These are phyloP conservation scores for Ichneumoninae sp. DNA, from an alignment of 2,888 invertebrate genomes.

Conservation along the genomic window DNA sequence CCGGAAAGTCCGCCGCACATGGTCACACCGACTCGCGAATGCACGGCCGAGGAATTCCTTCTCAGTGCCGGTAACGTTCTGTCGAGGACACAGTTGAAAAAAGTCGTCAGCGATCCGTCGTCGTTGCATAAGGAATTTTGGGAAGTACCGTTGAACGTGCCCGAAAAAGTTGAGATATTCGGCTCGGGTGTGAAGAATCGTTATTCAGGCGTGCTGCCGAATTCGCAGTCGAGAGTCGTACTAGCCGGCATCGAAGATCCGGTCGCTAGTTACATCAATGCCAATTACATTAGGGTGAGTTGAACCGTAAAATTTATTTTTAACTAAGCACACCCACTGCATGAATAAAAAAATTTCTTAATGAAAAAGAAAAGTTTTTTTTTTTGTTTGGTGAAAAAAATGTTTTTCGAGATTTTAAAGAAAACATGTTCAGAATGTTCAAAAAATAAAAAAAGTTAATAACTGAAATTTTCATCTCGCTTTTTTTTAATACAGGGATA, in stretches of 20 bases:
- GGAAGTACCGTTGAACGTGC: conserved; percentile 96
- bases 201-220: conserved; percentile 95
- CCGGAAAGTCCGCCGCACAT: conserved; percentile 82
- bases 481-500: conserved; percentile 88
- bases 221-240: conserved; percentile 93
- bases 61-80: conserved; percentile 86
- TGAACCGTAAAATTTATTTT: not conserved
- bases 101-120: conserved; percentile 84
- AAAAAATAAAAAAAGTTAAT: too few species aligned
- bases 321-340: not conserved
- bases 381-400: too few species aligned
- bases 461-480: too few species aligned
- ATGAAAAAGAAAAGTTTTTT: not conserved
- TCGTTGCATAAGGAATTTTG: conserved; percentile 94
- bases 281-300: conserved; percentile 95
- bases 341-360: not conserved
- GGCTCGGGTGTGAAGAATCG: conserved; percentile 96
- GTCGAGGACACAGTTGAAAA: conserved; percentile 85
- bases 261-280: conserved; percentile 93
- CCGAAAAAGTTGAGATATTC: conserved; percentile 94
- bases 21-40: conserved; percentile 86
- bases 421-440: too few species aligned
- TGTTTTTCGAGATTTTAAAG: too few species aligned
- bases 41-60: conserved; percentile 86
- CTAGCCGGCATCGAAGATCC: conserved; percentile 87